These are phyloP conservation scores for Pheosia tremula DNA, from an alignment of 2,888 invertebrate genomes.

Conservation along the genomic window DNA sequence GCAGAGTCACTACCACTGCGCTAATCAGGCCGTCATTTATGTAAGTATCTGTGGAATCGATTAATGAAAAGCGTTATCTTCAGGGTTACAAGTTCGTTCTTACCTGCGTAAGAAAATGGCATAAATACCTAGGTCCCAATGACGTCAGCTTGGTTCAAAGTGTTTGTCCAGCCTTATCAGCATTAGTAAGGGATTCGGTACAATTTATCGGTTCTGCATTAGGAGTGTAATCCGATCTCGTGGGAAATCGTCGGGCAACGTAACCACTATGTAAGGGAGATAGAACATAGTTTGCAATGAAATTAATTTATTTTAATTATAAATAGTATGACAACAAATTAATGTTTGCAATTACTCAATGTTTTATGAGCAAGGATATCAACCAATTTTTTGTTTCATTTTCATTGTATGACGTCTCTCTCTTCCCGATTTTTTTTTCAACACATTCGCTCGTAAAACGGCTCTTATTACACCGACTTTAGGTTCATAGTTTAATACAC, in stretches of 20 bases:
- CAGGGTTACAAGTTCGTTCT: not conserved
- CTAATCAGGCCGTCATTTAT: too few species aligned
- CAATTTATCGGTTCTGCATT: slow-evolving; percentile 2
- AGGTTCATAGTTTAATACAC: too few species aligned
- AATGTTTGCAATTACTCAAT: too few species aligned
- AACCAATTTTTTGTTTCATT: too few species aligned
- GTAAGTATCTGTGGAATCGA: not conserved
- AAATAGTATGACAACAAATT: too few species aligned
- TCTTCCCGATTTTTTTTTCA: too few species aligned
- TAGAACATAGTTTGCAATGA: not conserved
- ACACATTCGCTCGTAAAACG: too few species aligned
- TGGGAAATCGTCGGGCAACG: not conserved
- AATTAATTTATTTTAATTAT: too few species aligned
- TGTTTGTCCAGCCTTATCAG: slow-evolving; percentile 5
- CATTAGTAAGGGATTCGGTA: slow-evolving; percentile 6
- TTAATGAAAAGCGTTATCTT: not conserved
- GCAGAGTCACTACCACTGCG: too few species aligned
- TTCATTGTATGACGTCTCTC: too few species aligned
- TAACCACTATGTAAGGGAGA: not conserved
- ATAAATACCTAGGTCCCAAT: slow-evolving; percentile 2
- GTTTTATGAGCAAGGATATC: too few species aligned
- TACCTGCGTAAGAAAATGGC: not conserved
- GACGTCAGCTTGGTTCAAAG: slow-evolving; percentile 2
- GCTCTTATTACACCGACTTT: too few species aligned
- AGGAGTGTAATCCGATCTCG: not conserved